These are phyloP conservation scores for Callipepla californica DNA, from an alignment of 2,113 vertebrate species.

Conservation along the genomic window DNA sequence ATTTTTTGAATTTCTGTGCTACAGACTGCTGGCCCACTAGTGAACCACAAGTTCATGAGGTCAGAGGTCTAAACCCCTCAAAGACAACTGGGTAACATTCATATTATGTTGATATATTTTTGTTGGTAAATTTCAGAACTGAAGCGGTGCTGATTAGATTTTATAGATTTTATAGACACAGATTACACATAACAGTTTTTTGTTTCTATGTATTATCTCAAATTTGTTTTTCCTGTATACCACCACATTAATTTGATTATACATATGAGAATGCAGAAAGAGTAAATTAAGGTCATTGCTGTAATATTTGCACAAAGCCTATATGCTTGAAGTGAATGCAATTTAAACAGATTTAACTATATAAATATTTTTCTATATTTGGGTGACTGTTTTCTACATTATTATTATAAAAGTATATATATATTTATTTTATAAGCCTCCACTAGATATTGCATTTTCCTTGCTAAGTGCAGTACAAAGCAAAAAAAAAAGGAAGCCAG, in stretches of 20 bases:
- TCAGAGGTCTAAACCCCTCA: neutral
- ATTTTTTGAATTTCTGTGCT: neutral
- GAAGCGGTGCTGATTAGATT: neutral
- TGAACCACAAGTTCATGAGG: neutral
- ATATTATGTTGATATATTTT: neutral
- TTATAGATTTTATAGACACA: neutral
- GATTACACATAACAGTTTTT: neutral
- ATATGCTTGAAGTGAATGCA: neutral
- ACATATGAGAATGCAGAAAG: neutral
- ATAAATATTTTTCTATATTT: neutral
- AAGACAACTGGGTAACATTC: fast-evolving
- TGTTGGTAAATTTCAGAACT: neutral
- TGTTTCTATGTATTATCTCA: neutral
- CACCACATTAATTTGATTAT: neutral
- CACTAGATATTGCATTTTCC: neutral
- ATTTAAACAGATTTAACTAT: neutral
- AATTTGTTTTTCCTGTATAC: neutral
- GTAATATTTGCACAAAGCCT: neutral
- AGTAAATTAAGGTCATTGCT: neutral
- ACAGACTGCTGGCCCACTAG: neutral
- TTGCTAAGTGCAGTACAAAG: neutral
- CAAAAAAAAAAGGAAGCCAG: neutral
- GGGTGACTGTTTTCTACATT: neutral
- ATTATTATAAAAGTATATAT: neutral
- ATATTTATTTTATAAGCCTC: neutral